Percentiles rank a stretch among this genome's conserved stretches.
Evolutionary conservation across 2,888 invertebrate genomes (phyloP).

Genomic region (Volucella zonaria): DNA sequence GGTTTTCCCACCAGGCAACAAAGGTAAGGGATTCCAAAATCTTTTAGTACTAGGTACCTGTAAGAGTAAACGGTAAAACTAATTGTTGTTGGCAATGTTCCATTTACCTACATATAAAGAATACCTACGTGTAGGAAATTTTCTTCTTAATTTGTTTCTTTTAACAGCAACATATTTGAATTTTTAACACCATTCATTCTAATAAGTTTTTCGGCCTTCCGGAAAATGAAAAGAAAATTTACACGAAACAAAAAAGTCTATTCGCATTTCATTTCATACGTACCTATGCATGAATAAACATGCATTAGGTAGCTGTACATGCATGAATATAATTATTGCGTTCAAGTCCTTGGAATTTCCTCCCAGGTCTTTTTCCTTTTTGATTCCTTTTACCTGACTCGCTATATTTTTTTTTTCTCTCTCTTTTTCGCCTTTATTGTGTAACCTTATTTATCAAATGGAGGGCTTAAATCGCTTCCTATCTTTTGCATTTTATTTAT

Average conservation of each 20-base stretch:
- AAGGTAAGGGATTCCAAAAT: too few relatives aligned
- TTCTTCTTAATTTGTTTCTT: too few relatives aligned
- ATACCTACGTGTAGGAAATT: too few relatives aligned
- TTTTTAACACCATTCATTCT: too few relatives aligned
- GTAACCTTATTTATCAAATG: constrained; percentile 61
- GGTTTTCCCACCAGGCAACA: too few relatives aligned
- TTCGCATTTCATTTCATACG: not conserved
- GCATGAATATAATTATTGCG: constrained; percentile 53
- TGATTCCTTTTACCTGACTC: not conserved
- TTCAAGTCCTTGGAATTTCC: constrained; percentile 61
- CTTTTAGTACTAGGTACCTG: too few relatives aligned
- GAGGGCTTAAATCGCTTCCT: constrained; percentile 41
- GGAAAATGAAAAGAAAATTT: not conserved
- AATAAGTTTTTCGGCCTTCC: too few relatives aligned
- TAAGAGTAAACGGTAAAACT: too few relatives aligned
- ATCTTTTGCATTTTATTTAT: constrained; percentile 4
- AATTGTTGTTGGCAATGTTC: too few relatives aligned
- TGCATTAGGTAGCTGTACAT: not conserved
- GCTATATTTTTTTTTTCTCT: not conserved
- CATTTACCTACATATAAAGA: too few relatives aligned
- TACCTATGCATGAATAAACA: not conserved
- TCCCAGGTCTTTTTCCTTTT: constrained; percentile 36
- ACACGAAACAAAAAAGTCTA: not conserved
- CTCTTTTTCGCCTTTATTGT: constrained; percentile 12
- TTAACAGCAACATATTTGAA: too few relatives aligned